Percentiles rank a stretch among this genome's conserved stretches.
phyloP scores from a whole-genome alignment of 2,797 vertebrate species.

The Poeciliopsis infans region DNA sequence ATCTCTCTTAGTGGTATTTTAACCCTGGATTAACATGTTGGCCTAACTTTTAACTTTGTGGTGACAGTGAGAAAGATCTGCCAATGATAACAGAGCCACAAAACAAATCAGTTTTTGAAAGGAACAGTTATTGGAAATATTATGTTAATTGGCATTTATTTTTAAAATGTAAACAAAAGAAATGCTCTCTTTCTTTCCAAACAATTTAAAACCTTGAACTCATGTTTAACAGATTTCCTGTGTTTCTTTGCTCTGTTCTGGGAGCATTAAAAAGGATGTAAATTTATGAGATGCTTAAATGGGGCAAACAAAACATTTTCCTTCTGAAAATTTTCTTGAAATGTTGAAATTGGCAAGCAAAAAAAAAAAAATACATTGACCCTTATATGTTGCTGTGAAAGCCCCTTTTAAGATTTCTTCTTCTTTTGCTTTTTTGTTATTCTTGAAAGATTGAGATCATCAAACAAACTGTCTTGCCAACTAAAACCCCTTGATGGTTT shows the following conservation, averaged over 20 bases:
- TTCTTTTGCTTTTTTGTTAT: not conserved
- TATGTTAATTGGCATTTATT: not conserved
- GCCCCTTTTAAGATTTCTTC: not conserved
- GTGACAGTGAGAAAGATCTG: not conserved
- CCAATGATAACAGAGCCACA: not conserved
- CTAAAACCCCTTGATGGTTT: not conserved
- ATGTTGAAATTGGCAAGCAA: not conserved
- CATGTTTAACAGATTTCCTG: not conserved
- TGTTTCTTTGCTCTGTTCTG: not conserved
- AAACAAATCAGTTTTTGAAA: not conserved
- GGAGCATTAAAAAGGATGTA: not conserved
- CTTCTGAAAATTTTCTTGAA: not conserved
- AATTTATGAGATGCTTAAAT: not conserved
- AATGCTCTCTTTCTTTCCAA: not conserved
- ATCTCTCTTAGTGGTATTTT: not conserved
- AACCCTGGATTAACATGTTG: not conserved
- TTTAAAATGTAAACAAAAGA: slow-evolving; percentile 5
- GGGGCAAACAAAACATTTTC: not conserved
- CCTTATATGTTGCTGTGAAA: not conserved
- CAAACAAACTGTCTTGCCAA: not conserved
- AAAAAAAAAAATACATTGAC: not conserved
- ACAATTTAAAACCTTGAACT: not conserved
- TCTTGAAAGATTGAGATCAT: not conserved
- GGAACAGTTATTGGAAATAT: not conserved
- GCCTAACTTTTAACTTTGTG: not conserved